Base-by-base conservation (phyloP, 2,113 vertebrate genomes). In the Sturnira hondurensis region DNA sequence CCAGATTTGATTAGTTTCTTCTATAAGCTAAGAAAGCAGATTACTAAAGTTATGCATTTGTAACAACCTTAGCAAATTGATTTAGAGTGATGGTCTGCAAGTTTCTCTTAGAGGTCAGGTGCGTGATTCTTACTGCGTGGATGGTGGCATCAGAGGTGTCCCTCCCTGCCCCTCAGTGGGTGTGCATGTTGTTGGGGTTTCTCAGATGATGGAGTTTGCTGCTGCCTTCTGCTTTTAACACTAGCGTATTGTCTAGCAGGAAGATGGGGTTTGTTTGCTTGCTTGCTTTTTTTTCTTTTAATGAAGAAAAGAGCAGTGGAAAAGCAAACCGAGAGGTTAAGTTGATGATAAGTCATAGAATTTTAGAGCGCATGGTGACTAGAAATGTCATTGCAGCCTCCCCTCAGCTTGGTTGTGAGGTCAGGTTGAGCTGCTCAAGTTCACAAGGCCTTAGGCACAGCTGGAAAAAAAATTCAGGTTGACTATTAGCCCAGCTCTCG, bases 301-400 rank as follows among this genome's bases (percentile, higher is more conserved):
- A 38, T 36, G 77, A 43, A 93, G 56, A n/a, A 50, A 11, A 33
- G 45, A 84, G 38, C 58, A 63, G 28, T 85, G 68, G 76, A 87
- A 96, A 93, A 85, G 41, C n/a, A 88, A 74, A 83, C 47, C 4
- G 52, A 84, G 38, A 16, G 52, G 33, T 41, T 89, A 65, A 67
- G 17, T 94, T 77, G 41, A 87, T 89, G 56, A 91, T 89, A 89
- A 95, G 93, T 85, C 91, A 89, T 71, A 82, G 88, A 91, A 33
- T 86, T 61, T 84, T 85, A 94, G 63, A 17, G 63, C 74, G 70
- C 50, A 20, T 20, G 80, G 45, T 24, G 13, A 36, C 56, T 61
- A 38, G 47, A 82, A 65, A 70, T 54, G 11, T 61, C n/a, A 1
- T 68, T 81, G 61, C 77, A 71, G 54, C 16, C 3, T n/a, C 31